A percentile compares a stretch with the other conserved stretches of the same genome.
These are phyloP conservation scores for Xanthia icteritia DNA, from an alignment of 2,888 invertebrate species.

Conservation along the genomic window DNA sequence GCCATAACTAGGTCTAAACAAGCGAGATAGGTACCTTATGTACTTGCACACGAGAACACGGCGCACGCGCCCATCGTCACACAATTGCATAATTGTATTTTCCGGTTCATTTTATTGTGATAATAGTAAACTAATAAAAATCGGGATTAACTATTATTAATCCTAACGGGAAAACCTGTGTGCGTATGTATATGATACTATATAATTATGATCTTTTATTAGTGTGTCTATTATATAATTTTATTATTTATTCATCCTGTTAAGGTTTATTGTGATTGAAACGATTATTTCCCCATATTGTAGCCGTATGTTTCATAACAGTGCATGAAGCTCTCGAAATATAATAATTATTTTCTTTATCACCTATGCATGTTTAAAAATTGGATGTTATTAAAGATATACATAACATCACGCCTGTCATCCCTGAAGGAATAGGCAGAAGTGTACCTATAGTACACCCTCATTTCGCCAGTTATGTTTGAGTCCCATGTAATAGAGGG, in stretches of 20 bases:
- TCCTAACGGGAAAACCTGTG: constrained; percentile 52
- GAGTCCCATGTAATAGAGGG: too few relatives aligned
- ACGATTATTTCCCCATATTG: not conserved
- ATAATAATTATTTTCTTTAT: not conserved
- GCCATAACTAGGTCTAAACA: constrained; percentile 32
- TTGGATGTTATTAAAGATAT: too few relatives aligned
- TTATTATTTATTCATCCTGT: constrained; percentile 19
- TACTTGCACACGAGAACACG: not conserved
- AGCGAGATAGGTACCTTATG: not conserved
- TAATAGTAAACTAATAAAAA: constrained; percentile 46
- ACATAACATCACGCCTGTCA: too few relatives aligned
- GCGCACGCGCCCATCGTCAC: constrained; percentile 13
- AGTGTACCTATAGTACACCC: too few relatives aligned
- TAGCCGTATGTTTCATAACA: not conserved
- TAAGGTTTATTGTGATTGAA: not conserved
- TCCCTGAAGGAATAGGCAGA: too few relatives aligned
- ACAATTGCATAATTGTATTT: constrained; percentile 51
- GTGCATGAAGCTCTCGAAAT: not conserved
- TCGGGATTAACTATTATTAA: constrained; percentile 40
- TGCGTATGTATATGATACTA: constrained; percentile 20
- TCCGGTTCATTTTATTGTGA: constrained; percentile 40
- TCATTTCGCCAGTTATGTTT: too few relatives aligned
- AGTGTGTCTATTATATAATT: not conserved
- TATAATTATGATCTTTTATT: constrained; percentile 31
- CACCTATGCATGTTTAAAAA: too few relatives aligned